Percentiles rank a stretch among this genome's conserved stretches.
Evolutionary conservation across 2,797 vertebrate genomes (phyloP).

Genomic region (Fringilla coelebs): DNA sequence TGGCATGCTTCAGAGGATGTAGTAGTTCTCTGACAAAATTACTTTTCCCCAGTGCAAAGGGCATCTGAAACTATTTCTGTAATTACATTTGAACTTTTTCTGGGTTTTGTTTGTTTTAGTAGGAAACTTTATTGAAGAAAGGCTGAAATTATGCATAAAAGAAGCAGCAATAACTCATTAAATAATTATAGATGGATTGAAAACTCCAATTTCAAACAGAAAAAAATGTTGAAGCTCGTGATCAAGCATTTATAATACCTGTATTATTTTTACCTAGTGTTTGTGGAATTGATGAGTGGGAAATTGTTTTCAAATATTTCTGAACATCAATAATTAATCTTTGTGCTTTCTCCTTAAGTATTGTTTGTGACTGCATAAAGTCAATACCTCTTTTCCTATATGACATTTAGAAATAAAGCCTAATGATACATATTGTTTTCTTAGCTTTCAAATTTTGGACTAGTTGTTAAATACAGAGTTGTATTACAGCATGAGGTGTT

Average conservation of each 20-base stretch:
- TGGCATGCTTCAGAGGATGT: neutral
- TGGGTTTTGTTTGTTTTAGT: neutral
- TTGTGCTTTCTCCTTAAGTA: neutral
- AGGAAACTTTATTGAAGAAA: neutral
- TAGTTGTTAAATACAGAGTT: neutral
- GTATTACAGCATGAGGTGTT: neutral
- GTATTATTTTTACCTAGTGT: slow-evolving; percentile 20
- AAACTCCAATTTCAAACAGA: neutral
- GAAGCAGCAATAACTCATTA: neutral
- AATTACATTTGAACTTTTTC: neutral
- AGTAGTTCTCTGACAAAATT: neutral
- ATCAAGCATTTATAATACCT: neutral
- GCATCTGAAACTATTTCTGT: neutral
- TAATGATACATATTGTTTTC: neutral
- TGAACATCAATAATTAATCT: slow-evolving; percentile 35
- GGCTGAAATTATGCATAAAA: neutral
- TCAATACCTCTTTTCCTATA: neutral
- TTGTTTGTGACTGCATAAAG: slow-evolving; percentile 10
- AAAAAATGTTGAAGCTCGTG: neutral
- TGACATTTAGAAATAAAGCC: neutral
- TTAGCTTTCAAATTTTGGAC: neutral
- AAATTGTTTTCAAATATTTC: slow-evolving; percentile 25
- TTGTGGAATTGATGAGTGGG: neutral
- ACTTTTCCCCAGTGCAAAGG: neutral
- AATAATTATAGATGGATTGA: neutral